phyloP scores from a whole-genome alignment of 1,140 invertebrate genomes.

The Trigoniulus corallinus region DNA sequence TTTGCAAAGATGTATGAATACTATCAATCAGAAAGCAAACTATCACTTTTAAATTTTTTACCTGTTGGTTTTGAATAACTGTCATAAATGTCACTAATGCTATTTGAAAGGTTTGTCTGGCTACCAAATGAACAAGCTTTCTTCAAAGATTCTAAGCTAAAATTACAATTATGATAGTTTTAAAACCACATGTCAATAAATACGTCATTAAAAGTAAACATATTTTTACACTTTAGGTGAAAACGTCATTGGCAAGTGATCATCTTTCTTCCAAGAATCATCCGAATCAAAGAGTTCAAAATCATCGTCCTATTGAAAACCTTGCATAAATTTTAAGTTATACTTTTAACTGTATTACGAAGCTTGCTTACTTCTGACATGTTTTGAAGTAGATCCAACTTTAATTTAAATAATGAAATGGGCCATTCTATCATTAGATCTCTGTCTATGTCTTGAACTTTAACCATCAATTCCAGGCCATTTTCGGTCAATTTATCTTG shows the following conservation, averaged over 20 bases:
- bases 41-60: no score
- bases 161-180: no score
- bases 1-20: no score
- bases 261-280: not conserved
- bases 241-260: not conserved
- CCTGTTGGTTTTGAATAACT: no score
- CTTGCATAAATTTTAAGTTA: not conserved
- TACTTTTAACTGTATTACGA: not conserved
- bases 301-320: not conserved
- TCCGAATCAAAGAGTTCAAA: not conserved
- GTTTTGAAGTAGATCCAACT: not conserved
- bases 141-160: no score
- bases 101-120: no score
- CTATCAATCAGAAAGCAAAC: no score
- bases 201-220: no score
- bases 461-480: not conserved
- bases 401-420: not conserved
- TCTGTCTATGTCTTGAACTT: not conserved
- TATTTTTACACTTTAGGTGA: constrained; percentile 1
- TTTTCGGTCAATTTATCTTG: not conserved
- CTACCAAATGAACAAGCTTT: no score
- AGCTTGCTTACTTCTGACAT: no score
- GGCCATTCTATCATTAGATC: not conserved
- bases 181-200: no score
- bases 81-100: no score